These are phyloP conservation scores for Oryzias woworae DNA, from an alignment of 2,113 vertebrate species.

Conservation along the genomic window DNA sequence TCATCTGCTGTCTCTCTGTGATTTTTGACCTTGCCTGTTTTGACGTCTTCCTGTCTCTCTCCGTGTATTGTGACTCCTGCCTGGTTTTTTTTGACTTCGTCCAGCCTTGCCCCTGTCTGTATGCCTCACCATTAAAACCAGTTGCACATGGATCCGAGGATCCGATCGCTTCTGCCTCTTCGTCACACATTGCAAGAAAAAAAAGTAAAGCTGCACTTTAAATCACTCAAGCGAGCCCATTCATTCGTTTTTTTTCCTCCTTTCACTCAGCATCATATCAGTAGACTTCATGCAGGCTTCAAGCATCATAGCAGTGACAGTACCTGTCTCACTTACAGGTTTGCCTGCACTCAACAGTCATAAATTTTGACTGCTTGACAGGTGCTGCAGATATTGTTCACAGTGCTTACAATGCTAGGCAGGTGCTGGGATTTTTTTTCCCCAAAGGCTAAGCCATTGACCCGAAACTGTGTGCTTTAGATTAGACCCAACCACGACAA, in stretches of 20 bases:
- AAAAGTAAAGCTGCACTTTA: neutral
- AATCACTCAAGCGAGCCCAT: neutral
- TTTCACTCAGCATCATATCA: neutral
- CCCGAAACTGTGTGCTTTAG: neutral
- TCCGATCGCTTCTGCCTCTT: too few species aligned
- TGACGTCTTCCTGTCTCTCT: too few species aligned
- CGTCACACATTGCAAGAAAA: neutral
- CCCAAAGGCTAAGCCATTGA: neutral
- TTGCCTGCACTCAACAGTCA: slow-evolving; percentile 14
- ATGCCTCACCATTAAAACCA: too few species aligned
- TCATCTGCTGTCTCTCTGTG: too few species aligned
- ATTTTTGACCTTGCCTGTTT: too few species aligned
- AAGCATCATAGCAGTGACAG: slow-evolving; percentile 12
- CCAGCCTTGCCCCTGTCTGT: too few species aligned
- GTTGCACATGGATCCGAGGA: too few species aligned
- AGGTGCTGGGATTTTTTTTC: slow-evolving; percentile 1
- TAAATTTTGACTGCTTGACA: slow-evolving; percentile 34
- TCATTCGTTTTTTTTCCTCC: too few species aligned
- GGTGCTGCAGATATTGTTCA: slow-evolving; percentile 7
- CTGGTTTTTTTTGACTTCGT: too few species aligned
- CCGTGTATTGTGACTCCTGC: too few species aligned
- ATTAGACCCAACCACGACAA: neutral
- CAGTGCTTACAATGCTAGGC: neutral
- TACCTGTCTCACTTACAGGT: slow-evolving; percentile 7
- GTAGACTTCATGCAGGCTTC: slow-evolving; percentile 12